Percentiles rank a stretch among this genome's conserved stretches.
Conservation (phyloP, 2,888 invertebrate species). For the Germaria angustata region DNA sequence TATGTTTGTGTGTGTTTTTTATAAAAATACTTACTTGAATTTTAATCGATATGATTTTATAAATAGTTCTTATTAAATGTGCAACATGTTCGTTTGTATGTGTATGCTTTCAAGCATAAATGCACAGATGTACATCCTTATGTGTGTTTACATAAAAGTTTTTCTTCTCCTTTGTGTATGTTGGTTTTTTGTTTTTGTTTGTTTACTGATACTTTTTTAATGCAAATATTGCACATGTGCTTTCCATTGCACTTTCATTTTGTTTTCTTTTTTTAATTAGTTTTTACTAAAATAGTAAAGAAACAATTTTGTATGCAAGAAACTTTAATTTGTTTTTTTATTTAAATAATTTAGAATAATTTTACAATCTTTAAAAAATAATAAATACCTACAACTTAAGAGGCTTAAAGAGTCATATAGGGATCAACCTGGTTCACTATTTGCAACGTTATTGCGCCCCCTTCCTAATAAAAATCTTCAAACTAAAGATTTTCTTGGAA, state of each 20-base stretch:
- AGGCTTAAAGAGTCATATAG: too few relatives aligned
- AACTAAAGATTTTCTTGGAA: too few relatives aligned
- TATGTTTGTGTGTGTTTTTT: not conserved
- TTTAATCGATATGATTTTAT: conserved; percentile 33
- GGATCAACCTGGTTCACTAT: too few relatives aligned
- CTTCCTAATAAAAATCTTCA: too few relatives aligned
- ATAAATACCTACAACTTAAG: too few relatives aligned
- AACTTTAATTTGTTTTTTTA: not conserved
- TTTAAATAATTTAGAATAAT: too few relatives aligned
- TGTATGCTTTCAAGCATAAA: not conserved
- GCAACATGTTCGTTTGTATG: conserved; percentile 18
- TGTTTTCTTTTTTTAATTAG: conserved; percentile 50
- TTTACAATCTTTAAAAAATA: too few relatives aligned
- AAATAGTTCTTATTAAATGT: not conserved
- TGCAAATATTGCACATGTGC: conserved; percentile 32
- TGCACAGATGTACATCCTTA: not conserved
- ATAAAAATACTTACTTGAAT: conserved; percentile 35
- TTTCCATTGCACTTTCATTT: conserved; percentile 47
- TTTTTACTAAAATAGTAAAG: conserved; percentile 14
- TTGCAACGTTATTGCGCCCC: too few relatives aligned
- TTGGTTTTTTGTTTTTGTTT: conserved; percentile 7
- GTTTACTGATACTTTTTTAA: conserved; percentile 15
- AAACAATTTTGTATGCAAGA: not conserved
- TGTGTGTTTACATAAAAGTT: not conserved
- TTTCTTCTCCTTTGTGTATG: not conserved